Evolutionary conservation across 35 echinoderm and acorn worm species (phyloP), one percentile per base, ranked within the genome.

Genomic region (Heliocidaris erythrogramma): DNA sequence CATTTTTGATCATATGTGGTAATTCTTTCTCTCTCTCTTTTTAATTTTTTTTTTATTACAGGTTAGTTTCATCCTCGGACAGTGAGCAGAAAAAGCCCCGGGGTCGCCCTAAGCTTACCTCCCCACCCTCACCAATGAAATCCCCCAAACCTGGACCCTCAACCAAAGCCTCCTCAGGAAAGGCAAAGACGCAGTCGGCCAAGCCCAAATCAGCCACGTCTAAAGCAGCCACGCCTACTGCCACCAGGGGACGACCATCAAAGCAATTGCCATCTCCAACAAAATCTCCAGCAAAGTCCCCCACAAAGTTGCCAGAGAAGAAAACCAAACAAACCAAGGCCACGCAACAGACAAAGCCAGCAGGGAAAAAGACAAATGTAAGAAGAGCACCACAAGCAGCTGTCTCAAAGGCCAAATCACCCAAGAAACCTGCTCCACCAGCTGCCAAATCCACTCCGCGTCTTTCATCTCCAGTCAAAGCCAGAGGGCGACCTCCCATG

Each of bases 401-500:
- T 89, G 31, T 48, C 87, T 17, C 87, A 12, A 89, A 48, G 32
- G 24, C 91, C 5, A 49, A 49, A 59, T 92, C 91, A 30, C 91
- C 91, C 14, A 92, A 92, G 91, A 92, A 92, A 29, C n/a, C 49
- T 59, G 47, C 87, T 48, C 30, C 31, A 89, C 47, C 87, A 47
- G 21, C 91, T 13, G 48, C 91, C 11, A 92, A 92, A 48, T 92
- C 91, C 49, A 92, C 31, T 17, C 91, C 91, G 5, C 91, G 91
- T 92, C 91, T 92, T 92, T 92, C 91, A 92, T 49, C 47, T 13
- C 49, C 91, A 50, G 91, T 48, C 91, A 92, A 48, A 92, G 31
- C 31, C 16, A 92, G 91, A 92, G 91, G 91, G 48, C 91, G 91
- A 0, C 91, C 91, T 92, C 91, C 91, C 29, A 47, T 89, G 47